Percentiles rank a stretch among this genome's conserved stretches.
Conservation (phyloP, 2,888 invertebrate species). For the Xanthia togata region DNA sequence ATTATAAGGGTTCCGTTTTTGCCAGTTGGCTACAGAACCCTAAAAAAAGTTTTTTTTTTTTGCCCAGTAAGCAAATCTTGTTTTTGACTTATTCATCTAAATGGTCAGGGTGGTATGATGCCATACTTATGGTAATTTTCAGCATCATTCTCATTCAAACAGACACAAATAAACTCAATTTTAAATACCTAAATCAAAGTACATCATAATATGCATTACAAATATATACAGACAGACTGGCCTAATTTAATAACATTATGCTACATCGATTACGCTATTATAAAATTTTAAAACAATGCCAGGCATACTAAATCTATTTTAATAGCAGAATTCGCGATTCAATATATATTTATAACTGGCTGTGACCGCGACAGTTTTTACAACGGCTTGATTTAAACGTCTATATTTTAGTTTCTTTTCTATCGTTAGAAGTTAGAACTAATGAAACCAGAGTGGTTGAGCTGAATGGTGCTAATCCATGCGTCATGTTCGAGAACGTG, state of each 20-base stretch:
- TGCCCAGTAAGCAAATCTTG: neutral
- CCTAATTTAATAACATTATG: constrained; percentile 20
- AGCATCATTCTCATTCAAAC: neutral
- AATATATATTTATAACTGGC: constrained; percentile 23
- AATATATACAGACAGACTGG: neutral
- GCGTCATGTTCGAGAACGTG: too few species aligned
- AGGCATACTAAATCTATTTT: constrained; percentile 41
- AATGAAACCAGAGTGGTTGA: neutral
- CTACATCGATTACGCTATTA: constrained; percentile 30
- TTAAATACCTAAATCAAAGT: neutral
- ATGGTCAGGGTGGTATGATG: neutral
- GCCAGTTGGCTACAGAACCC: too few species aligned
- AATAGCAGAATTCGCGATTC: constrained; percentile 32
- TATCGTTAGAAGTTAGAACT: neutral
- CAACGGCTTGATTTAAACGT: constrained; percentile 10
- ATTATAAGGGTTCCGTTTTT: too few species aligned
- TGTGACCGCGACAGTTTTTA: constrained; percentile 6
- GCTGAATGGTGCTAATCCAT: too few species aligned
- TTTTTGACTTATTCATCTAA: neutral
- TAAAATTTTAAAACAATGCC: constrained; percentile 59
- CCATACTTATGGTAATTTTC: neutral
- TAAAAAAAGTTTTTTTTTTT: neutral
- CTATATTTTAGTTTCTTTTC: neutral
- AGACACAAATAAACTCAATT: neutral
- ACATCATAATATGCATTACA: neutral